These are phyloP conservation scores for Trichogramma pretiosum DNA, from an alignment of 1,140 invertebrate species.

Conservation along the genomic window DNA sequence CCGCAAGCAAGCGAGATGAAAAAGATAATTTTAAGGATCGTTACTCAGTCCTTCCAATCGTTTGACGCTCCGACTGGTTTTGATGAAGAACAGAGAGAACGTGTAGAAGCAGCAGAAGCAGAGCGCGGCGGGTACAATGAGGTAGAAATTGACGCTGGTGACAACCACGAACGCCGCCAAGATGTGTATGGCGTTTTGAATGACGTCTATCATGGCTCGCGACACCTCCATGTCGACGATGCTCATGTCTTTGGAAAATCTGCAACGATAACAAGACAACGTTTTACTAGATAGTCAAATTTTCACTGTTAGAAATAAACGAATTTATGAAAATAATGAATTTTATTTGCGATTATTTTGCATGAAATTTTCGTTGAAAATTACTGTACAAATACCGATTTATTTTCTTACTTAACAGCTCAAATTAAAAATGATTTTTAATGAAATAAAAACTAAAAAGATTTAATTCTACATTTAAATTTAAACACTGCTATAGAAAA, in stretches of 20 bases:
- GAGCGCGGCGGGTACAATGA: conserved; percentile 61
- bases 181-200: conserved; percentile 63
- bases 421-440: too few species aligned
- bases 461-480: too few species aligned
- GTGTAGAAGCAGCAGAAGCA: conserved; percentile 59
- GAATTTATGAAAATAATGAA: too few species aligned
- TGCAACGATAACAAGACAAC: too few species aligned
- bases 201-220: conserved; percentile 59
- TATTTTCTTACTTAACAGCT: too few species aligned
- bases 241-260: conserved; percentile 78
- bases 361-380: too few species aligned
- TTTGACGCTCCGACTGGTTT: conserved; percentile 76
- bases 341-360: too few species aligned
- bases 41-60: conserved; percentile 81
- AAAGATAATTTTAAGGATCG: conserved; percentile 29
- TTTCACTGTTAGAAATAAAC: too few species aligned
- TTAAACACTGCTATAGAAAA: too few species aligned
- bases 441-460: too few species aligned
- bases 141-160: conserved; percentile 63
- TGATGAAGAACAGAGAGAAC: conserved; percentile 72
- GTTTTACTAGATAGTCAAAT: too few species aligned
- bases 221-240: conserved; percentile 80
- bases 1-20: background rate
- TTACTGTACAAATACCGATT: too few species aligned
- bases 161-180: conserved; percentile 69